Evolutionary conservation across 2,113 vertebrate species (phyloP).

Genomic region (Lepisosteus osseus): DNA sequence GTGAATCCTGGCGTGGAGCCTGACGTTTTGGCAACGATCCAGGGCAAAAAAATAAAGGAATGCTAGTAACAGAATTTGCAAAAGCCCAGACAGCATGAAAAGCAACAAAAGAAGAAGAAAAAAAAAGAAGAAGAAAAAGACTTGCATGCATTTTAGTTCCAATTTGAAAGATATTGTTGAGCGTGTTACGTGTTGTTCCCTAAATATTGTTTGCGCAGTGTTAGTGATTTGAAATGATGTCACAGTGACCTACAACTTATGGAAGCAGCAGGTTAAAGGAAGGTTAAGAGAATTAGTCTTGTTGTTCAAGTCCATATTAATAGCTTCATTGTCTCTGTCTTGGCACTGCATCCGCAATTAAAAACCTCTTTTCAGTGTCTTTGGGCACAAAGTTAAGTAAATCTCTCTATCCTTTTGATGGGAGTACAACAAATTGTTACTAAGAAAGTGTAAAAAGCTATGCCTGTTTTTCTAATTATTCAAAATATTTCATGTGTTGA

Average conservation of each 20-base stretch:
- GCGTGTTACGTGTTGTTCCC: constrained; percentile 30
- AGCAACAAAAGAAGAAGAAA: constrained; percentile 31
- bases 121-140: constrained; percentile 23
- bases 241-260: constrained; percentile 46
- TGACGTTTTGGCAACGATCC: constrained; percentile 51
- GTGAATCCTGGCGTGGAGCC: constrained; percentile 59
- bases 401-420: constrained; percentile 21
- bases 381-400: constrained; percentile 53
- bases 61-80: constrained; percentile 42
- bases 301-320: constrained; percentile 56
- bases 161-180: constrained; percentile 17
- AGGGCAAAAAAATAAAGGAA: constrained; percentile 38
- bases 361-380: constrained; percentile 50
- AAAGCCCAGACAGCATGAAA: constrained; percentile 31
- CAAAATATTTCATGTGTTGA: constrained; percentile 20
- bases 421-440: constrained; percentile 8
- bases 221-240: constrained; percentile 42
- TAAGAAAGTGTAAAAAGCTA: constrained; percentile 26
- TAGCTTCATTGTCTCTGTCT: constrained; percentile 52
- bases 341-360: constrained; percentile 60
- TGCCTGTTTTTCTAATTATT: constrained; percentile 30
- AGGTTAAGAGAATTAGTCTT: constrained; percentile 65
- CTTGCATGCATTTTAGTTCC: constrained; percentile 21
- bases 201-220: constrained; percentile 48
- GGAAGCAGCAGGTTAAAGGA: constrained; percentile 44